Conservation (phyloP, 2,113 vertebrate species). For the Ellobius talpinus region DNA sequence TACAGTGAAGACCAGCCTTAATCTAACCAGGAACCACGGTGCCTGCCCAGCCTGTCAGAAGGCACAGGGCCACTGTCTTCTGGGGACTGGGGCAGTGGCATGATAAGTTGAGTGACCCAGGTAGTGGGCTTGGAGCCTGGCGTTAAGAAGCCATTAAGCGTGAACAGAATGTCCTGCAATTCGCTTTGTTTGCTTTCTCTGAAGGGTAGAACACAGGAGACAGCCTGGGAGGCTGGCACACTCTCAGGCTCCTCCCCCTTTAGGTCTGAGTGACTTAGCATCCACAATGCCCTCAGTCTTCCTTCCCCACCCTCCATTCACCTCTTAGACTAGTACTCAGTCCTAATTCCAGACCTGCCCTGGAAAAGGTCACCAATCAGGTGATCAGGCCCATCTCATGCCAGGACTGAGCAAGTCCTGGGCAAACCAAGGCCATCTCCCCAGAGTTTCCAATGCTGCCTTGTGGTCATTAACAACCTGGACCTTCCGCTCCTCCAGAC, state of each 20-base stretch:
- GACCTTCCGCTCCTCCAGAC: not conserved
- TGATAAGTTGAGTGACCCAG: not conserved
- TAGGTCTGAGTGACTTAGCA: not conserved
- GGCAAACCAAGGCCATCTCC: not conserved
- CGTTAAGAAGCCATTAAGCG: not conserved
- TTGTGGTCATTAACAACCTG: not conserved
- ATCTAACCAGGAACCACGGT: too few relatives aligned
- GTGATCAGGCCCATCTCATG: not conserved
- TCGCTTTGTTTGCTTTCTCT: slow-evolving; percentile 22
- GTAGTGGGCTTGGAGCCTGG: not conserved
- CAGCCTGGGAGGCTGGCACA: not conserved
- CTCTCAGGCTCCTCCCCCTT: not conserved
- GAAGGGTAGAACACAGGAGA: not conserved
- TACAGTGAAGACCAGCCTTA: not conserved
- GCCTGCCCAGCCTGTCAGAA: too few relatives aligned
- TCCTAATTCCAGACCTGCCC: not conserved
- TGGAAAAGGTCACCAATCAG: not conserved
- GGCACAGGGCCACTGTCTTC: rapidly evolving
- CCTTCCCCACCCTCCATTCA: not conserved
- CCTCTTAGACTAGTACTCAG: not conserved
- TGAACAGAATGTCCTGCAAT: not conserved
- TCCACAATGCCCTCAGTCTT: rapidly evolving
- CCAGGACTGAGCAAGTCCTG: not conserved
- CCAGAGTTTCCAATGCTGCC: not conserved
- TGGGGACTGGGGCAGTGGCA: not conserved